Conservation (phyloP, 2,113 vertebrate species). For the Origma solitaria region DNA sequence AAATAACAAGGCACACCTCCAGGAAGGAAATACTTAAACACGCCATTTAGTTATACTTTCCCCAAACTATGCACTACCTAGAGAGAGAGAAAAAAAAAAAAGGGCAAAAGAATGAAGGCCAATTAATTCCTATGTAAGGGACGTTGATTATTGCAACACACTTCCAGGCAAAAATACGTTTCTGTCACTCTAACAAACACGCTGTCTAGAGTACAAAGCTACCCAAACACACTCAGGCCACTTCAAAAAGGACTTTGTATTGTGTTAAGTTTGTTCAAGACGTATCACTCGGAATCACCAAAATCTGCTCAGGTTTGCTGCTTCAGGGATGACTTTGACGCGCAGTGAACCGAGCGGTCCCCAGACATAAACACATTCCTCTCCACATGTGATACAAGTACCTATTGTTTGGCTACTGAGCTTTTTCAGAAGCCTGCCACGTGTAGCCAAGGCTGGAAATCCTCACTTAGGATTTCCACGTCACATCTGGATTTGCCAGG, state of each 20-base stretch:
- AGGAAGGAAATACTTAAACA: background rate
- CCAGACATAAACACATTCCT: background rate
- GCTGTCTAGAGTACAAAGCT: slow-evolving; percentile 3
- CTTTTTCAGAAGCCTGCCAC: background rate
- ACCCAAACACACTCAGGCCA: slow-evolving; percentile 55
- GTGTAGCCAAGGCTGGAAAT: background rate
- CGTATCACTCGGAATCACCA: slow-evolving; percentile 38
- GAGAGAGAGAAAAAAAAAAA: background rate
- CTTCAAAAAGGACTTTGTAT: slow-evolving; percentile 57
- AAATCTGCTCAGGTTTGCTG: background rate
- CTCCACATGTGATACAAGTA: background rate
- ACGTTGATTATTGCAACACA: background rate
- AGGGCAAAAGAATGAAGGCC: background rate
- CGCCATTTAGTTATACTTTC: background rate
- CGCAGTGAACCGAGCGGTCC: background rate
- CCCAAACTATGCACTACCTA: background rate
- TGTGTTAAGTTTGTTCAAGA: slow-evolving; percentile 47
- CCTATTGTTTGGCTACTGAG: background rate
- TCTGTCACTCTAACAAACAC: slow-evolving; percentile 63
- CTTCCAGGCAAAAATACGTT: slow-evolving; percentile 62
- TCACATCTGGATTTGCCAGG: background rate
- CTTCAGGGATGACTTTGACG: background rate
- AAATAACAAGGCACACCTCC: background rate
- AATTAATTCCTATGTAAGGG: background rate
- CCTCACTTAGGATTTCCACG: rapidly evolving